These are phyloP conservation scores for Danio choprae DNA, from an alignment of 2,797 vertebrate genomes.

Conservation along the genomic window DNA sequence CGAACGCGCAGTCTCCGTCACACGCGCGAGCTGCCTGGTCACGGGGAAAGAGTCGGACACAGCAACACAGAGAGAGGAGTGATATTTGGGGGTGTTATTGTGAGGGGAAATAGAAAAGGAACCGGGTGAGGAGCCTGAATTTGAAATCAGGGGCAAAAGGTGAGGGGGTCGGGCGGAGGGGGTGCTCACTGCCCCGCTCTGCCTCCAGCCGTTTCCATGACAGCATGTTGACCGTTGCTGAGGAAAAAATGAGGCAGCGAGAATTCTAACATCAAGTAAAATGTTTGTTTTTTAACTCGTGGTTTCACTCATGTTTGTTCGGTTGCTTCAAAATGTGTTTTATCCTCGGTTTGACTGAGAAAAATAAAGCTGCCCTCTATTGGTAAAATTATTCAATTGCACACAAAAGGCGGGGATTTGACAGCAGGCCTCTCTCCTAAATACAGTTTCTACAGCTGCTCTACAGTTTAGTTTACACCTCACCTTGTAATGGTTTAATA, in stretches of 20 bases:
- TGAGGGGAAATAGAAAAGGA: conserved; percentile 66
- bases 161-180: conserved; percentile 56
- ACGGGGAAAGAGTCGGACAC: conserved; percentile 40
- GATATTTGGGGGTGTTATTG: conserved; percentile 32
- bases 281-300: not conserved
- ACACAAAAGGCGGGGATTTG: not conserved
- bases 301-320: not conserved
- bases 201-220: conserved; percentile 56
- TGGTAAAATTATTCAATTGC: conserved; percentile 2
- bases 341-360: not conserved
- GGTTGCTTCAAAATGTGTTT: not conserved
- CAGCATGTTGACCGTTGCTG: conserved; percentile 43
- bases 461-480: not conserved
- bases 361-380: conserved; percentile 31
- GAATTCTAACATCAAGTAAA: not conserved
- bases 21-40: conserved; percentile 34
- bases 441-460: not conserved
- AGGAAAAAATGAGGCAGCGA: not conserved
- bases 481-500: not conserved
- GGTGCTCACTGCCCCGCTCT: conserved; percentile 30
- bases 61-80: conserved; percentile 37
- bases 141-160: conserved; percentile 61
- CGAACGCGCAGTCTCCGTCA: conserved; percentile 47
- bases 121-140: conserved; percentile 57
- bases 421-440: not conserved